Evolutionary conservation across 2,113 vertebrate genomes (phyloP), one percentile per base, ranked within the genome.

Genomic region (Megaceryle maxima): DNA sequence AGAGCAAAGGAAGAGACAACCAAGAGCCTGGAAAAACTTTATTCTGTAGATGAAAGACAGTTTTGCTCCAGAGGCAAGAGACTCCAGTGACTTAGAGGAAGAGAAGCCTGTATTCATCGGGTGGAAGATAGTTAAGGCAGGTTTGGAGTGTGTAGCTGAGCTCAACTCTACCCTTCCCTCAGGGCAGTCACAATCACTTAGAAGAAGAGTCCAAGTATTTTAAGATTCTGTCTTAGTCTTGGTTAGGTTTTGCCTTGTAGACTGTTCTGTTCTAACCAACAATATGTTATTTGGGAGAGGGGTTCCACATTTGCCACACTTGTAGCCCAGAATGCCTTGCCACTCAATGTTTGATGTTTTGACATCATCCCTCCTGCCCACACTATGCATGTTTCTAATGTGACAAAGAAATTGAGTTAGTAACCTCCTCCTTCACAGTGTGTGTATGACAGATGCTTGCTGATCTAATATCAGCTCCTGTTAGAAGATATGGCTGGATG

Each of bases 161-260:
- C 16, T 78, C 6, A 24, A 63, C 31, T 7, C 19, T 72, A 0
- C 63, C 13, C n/a, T 29, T 88, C 13, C 17, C 57, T 87, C 41
- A 76, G 57, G 1, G 1, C 37, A 53, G 6, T 31, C 57, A 46
- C 16, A 77, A 5, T 59, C 10, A n/a, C 1, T 0, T 72, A 43
- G 83, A 64, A 43, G 83, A 64, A 57, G 22, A 60, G 18, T 44
- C 57, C 13, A 62, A 57, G 35, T 67, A 29, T 84, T 80, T 72
- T 56, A 62, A n/a, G 16, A 17, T 43, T 86, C 13, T 73, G 5
- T 69, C 22, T 53, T 59, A 39, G 17, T 69, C 33, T 75, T 81
- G 10, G 14, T 59, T 77, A 60, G 46, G 10, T 83, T 90, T 94
- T 94, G 16, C n/a, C 16, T 77, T 90, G 20, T 33, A 56, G 17